These are phyloP conservation scores for Ctenoplectra terminalis DNA, from an alignment of 1,140 invertebrate genomes.

Conservation along the genomic window DNA sequence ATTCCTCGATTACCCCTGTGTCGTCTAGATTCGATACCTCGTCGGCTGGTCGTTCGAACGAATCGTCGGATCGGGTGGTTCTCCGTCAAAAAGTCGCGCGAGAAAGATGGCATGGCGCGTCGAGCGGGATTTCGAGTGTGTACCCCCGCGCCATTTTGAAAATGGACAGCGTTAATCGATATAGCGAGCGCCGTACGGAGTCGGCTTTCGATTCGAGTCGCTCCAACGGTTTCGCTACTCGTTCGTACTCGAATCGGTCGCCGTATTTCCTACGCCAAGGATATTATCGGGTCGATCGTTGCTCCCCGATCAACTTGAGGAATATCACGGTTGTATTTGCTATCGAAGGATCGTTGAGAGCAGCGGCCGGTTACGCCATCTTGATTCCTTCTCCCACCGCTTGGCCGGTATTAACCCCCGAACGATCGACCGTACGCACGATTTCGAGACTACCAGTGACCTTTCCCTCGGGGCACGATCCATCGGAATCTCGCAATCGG, in stretches of 20 bases:
- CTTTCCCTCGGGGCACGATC: slow-evolving; percentile 53
- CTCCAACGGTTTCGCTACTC: background rate
- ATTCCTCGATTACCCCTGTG: no score
- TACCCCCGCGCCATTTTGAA: slow-evolving; percentile 80
- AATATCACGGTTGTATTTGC: background rate
- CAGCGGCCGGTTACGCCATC: slow-evolving; percentile 71
- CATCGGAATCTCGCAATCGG: slow-evolving; percentile 38
- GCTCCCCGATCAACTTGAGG: background rate
- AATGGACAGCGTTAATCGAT: slow-evolving; percentile 78
- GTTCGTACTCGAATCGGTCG: background rate
- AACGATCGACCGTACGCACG: slow-evolving; percentile 62
- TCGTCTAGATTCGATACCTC: background rate
- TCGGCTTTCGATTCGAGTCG: slow-evolving; percentile 23
- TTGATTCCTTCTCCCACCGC: slow-evolving; percentile 66
- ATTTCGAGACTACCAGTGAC: slow-evolving; percentile 58
- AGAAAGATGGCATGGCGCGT: background rate
- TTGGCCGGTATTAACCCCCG: slow-evolving; percentile 58
- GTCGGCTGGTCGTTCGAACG: background rate
- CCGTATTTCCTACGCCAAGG: no score
- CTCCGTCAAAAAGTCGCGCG: background rate
- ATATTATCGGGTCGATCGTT: background rate
- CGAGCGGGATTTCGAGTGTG: slow-evolving; percentile 53
- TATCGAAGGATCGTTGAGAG: slow-evolving; percentile 50
- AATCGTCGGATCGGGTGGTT: no score
- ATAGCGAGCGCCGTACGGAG: slow-evolving; percentile 65